Conservation (phyloP, 2,888 invertebrate species). For the Agapetus fuscipes region DNA sequence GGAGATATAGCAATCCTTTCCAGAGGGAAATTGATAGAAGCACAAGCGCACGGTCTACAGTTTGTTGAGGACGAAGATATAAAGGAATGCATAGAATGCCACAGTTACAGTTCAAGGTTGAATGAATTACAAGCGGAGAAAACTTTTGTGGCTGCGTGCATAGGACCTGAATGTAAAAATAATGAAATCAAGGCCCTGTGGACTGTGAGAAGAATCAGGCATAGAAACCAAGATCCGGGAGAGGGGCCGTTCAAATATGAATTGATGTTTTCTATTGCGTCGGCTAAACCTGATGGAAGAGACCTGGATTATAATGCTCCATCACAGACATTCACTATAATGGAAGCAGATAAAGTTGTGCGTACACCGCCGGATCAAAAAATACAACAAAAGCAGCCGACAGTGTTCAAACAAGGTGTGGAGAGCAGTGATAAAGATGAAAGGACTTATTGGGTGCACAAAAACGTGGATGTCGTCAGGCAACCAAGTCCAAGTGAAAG, state of each 20-base stretch:
- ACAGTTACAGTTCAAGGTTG: constrained; percentile 16
- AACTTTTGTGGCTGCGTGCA: constrained; percentile 7
- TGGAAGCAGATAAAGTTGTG: constrained; percentile 35
- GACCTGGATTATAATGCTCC: constrained; percentile 42
- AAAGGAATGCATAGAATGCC: constrained; percentile 20
- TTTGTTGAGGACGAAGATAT: constrained; percentile 43
- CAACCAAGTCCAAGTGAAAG: background rate
- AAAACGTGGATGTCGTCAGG: constrained; percentile 6
- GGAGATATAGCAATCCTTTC: constrained; percentile 58
- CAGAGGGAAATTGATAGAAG: constrained; percentile 50
- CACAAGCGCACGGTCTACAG: constrained; percentile 37
- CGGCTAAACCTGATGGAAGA: constrained; percentile 37
- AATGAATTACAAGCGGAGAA: no score
- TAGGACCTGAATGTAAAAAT: constrained; percentile 31
- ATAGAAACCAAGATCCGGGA: constrained; percentile 51
- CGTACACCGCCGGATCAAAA: no score
- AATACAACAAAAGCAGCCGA: background rate
- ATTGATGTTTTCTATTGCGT: constrained; percentile 56
- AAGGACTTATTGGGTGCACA: constrained; percentile 12
- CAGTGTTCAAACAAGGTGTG: background rate
- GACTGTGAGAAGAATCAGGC: constrained; percentile 59
- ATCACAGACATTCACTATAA: constrained; percentile 54
- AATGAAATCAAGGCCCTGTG: constrained; percentile 54
- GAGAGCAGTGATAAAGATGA: background rate
- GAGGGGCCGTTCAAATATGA: constrained; percentile 48